phyloP scores from a whole-genome alignment of 2,888 invertebrate species.

The Hyalella azteca region DNA sequence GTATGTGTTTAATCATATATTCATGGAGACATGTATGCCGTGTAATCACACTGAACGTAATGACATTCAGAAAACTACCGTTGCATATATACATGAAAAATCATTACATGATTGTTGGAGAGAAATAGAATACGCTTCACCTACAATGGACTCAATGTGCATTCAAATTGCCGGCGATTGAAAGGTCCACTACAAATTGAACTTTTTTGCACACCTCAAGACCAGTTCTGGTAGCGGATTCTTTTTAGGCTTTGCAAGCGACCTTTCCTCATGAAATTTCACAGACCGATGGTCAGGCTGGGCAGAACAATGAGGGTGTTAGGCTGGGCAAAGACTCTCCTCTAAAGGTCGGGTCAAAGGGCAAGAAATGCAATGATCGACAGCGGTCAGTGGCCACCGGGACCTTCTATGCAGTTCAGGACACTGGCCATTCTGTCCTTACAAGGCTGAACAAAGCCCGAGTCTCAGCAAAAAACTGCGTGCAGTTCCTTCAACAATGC shows the following conservation, averaged over 20 bases:
- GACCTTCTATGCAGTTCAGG: conserved; percentile 16
- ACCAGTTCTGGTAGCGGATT: conserved; percentile 17
- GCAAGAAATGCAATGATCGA: conserved; percentile 14
- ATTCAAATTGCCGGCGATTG: background rate
- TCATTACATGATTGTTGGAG: no score
- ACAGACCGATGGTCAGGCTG: background rate
- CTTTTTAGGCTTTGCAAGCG: conserved; percentile 1
- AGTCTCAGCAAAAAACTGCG: background rate
- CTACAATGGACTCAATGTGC: no score
- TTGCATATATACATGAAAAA: no score
- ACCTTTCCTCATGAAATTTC: conserved; percentile 12
- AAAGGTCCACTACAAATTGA: background rate
- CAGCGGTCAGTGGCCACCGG: conserved; percentile 25
- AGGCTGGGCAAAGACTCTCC: background rate
- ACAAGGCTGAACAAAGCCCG: background rate
- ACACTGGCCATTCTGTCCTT: conserved; percentile 14
- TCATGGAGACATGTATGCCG: no score
- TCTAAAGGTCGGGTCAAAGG: background rate
- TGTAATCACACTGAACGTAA: no score
- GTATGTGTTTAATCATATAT: no score
- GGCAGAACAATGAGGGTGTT: background rate
- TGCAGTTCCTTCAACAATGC: background rate
- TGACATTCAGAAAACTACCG: no score
- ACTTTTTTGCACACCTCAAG: background rate
- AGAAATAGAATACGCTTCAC: no score